Evolutionary conservation across 2,797 vertebrate genomes (phyloP), one percentile per base, ranked within the genome.

Genomic region (Gymnodraco acuticeps): DNA sequence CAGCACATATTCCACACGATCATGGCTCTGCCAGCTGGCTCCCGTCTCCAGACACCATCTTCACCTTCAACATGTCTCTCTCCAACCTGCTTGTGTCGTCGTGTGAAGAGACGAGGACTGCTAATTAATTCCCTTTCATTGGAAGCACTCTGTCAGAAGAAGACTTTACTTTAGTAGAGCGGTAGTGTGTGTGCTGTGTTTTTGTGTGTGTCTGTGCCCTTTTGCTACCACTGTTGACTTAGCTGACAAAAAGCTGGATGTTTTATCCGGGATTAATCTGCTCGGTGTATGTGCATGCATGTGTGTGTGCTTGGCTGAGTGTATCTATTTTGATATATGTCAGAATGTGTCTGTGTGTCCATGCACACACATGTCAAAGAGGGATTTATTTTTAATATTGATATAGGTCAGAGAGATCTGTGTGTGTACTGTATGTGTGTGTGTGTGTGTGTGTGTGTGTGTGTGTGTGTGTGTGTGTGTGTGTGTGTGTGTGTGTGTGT

Each of bases 191-290:
- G 52, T 38, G 33, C 8, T 46, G 23, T 58, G 42, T 43, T 2
- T 65, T 33, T 67, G 61, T 42, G 23, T 58, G 42, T 43, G 3
- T 65, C 45, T 64, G 61, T 72, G 69, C 47, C 64, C 69, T 87
- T 80, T 79, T 7, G 19, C 76, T 63, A 64, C 77, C 60, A 20
- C 51, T 67, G 60, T 77, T 85, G 75, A 75, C 66, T 72, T 75
- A 33, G 10, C 64, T 65, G 70, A 73, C 79, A 77, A 47, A 79
- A 83, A 79, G 10, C 53, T 20, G 0, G 15, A 72, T 50, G 61
- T 70, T 85, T 87, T 77, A 77, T 75, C 64, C 76, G 10, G 3
- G 8, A 74, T 61, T 74, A 80, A 85, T 83, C 77, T 68, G 54
- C 16, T 1, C 1, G 52, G 48, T 42, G 31, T 46, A 47, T 73